These are phyloP conservation scores for Silurus lanzhouensis DNA, from an alignment of 2,797 vertebrate genomes.

Conservation along the genomic window DNA sequence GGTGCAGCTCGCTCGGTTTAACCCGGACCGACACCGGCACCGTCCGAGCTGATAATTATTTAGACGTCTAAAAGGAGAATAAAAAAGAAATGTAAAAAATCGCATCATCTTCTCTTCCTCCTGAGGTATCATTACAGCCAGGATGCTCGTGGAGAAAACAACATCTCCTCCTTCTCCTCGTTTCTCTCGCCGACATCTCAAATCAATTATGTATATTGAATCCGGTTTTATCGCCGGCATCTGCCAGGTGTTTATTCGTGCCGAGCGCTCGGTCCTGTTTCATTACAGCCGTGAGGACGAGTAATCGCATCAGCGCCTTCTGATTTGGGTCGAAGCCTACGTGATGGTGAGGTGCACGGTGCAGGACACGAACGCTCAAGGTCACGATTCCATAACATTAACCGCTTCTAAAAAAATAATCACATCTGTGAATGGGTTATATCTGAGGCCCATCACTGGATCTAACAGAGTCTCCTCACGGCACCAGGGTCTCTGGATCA, in stretches of 20 bases:
- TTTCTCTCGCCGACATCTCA: slow-evolving; percentile 49
- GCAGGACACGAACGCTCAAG: no score
- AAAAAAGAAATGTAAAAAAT: not conserved
- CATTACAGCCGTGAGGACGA: slow-evolving; percentile 29
- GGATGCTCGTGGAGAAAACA: slow-evolving; percentile 31
- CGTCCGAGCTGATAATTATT: slow-evolving; percentile 54
- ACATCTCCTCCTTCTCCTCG: slow-evolving; percentile 24
- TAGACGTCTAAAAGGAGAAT: slow-evolving; percentile 26
- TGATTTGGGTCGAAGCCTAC: slow-evolving; percentile 24
- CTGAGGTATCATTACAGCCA: slow-evolving; percentile 46
- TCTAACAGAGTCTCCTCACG: not conserved
- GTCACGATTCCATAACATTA: no score
- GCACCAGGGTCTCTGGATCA: not conserved
- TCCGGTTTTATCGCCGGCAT: slow-evolving; percentile 49
- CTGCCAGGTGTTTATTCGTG: slow-evolving; percentile 51
- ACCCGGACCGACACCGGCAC: slow-evolving; percentile 48
- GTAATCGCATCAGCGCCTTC: slow-evolving; percentile 37
- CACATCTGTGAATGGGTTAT: not conserved
- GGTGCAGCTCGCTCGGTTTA: slow-evolving; percentile 39
- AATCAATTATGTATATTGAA: slow-evolving; percentile 60
- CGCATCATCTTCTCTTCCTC: slow-evolving; percentile 39
- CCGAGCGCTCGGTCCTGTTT: slow-evolving; percentile 30
- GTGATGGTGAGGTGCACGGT: not conserved
- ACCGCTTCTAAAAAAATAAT: no score
- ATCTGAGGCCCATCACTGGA: not conserved